Conservation (phyloP, 2,797 vertebrate species). For the Luscinia megarhynchos region DNA sequence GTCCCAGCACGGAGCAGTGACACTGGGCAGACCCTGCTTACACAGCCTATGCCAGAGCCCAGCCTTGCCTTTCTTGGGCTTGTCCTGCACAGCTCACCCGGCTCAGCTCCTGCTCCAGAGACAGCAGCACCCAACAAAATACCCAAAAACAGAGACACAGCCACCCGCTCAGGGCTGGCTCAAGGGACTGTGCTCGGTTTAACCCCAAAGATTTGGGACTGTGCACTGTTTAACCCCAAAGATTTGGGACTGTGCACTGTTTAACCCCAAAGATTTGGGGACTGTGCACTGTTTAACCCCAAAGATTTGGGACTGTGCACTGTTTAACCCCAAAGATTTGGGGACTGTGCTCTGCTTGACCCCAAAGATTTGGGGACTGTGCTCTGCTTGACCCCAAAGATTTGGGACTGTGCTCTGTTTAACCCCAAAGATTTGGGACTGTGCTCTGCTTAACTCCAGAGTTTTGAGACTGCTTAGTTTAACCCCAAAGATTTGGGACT, state of each 20-base stretch:
- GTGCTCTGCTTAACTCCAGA: background rate
- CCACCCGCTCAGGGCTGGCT: background rate
- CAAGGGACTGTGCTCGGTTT: background rate
- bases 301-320: too few relatives aligned
- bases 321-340: fast-evolving
- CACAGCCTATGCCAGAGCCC: fast-evolving
- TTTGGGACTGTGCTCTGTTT: background rate
- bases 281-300: background rate
- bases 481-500: too few relatives aligned
- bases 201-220: background rate
- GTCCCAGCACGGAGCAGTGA: background rate
- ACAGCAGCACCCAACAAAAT: background rate
- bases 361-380: background rate
- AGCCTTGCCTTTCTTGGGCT: background rate
- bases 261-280: background rate
- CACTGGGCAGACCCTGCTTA: background rate
- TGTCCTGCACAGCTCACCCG: background rate
- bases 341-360: too few relatives aligned
- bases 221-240: fast-evolving
- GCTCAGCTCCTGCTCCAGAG: background rate
- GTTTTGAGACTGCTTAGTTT: too few relatives aligned
- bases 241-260: fast-evolving
- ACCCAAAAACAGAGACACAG: too few relatives aligned
- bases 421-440: too few relatives aligned
- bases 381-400: background rate